Percentiles rank a stretch among this genome's conserved stretches.
phyloP scores from a whole-genome alignment of 2,113 vertebrate species.

The Synchiropus splendidus region DNA sequence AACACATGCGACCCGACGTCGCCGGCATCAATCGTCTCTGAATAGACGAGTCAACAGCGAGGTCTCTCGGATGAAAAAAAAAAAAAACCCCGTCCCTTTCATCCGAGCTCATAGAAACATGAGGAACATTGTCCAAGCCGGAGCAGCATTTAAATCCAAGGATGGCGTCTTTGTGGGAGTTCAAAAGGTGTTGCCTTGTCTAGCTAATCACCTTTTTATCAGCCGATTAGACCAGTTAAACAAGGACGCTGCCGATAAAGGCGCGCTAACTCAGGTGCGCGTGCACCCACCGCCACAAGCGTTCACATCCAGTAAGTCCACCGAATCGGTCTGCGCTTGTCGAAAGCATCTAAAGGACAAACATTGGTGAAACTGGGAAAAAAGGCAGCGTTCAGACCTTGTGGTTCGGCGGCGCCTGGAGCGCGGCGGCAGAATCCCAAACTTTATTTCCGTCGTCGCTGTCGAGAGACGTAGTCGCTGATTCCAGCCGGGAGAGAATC shows the following conservation, averaged over 20 bases:
- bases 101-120: conserved; percentile 45
- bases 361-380: background rate
- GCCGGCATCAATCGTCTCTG: too few species aligned
- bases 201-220: conserved; percentile 42
- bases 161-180: conserved; percentile 19
- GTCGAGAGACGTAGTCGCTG: conserved; percentile 37
- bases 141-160: conserved; percentile 20
- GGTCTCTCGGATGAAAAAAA: background rate
- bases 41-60: background rate
- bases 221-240: conserved; percentile 22
- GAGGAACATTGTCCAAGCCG: conserved; percentile 62
- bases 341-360: too few species aligned
- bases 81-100: too few species aligned
- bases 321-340: too few species aligned
- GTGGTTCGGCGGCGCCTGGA: conserved; percentile 3
- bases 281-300: too few species aligned
- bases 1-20: too few species aligned
- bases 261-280: too few species aligned
- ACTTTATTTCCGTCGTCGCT: conserved; percentile 17
- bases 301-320: too few species aligned
- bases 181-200: conserved; percentile 39
- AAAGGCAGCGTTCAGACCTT: conserved; percentile 5
- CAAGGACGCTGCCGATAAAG: conserved; percentile 14
- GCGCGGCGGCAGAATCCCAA: conserved; percentile 1
- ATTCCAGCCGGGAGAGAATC: conserved; percentile 25